Evolutionary conservation across 2,888 invertebrate species (phyloP).

Genomic region (Drosophila nigritarsus): DNA sequence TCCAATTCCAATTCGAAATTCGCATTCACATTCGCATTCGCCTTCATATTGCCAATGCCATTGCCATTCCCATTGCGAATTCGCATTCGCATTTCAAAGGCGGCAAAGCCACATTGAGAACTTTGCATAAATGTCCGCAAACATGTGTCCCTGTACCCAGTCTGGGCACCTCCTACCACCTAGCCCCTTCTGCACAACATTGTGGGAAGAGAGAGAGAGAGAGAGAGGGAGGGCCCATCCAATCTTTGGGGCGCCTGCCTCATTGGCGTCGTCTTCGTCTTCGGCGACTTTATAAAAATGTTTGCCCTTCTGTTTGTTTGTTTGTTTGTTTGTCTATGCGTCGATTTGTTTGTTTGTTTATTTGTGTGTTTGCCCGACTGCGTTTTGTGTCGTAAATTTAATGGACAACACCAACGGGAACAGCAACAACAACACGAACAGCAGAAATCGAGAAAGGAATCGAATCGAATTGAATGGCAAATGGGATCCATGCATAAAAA

Average conservation of each 20-base stretch:
- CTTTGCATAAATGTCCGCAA: slow-evolving; percentile 80
- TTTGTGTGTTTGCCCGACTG: slow-evolving; percentile 73
- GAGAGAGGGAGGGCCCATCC: not conserved
- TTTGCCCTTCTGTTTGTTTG: slow-evolving; percentile 64
- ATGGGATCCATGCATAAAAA: slow-evolving; percentile 79
- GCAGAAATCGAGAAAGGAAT: slow-evolving; percentile 73
- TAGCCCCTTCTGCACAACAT: not conserved
- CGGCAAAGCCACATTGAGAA: slow-evolving; percentile 42
- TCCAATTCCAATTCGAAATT: slow-evolving; percentile 9
- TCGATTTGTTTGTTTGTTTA: slow-evolving; percentile 69
- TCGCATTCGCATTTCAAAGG: slow-evolving; percentile 44
- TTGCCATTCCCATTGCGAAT: slow-evolving; percentile 8
- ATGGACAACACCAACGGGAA: slow-evolving; percentile 63
- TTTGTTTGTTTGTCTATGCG: slow-evolving; percentile 74
- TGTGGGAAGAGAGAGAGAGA: not conserved
- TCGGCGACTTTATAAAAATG: slow-evolving; percentile 80
- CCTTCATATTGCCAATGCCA: not conserved
- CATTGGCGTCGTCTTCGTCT: slow-evolving; percentile 62
- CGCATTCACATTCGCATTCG: not conserved
- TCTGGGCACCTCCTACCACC: not conserved
- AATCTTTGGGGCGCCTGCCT: slow-evolving; percentile 35
- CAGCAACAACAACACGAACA: slow-evolving; percentile 22
- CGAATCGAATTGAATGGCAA: slow-evolving; percentile 77
- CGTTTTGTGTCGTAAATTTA: slow-evolving; percentile 81
- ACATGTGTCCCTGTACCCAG: slow-evolving; percentile 64